phyloP scores from a whole-genome alignment of 2,797 vertebrate genomes.

The Rhyacichthys aspro region DNA sequence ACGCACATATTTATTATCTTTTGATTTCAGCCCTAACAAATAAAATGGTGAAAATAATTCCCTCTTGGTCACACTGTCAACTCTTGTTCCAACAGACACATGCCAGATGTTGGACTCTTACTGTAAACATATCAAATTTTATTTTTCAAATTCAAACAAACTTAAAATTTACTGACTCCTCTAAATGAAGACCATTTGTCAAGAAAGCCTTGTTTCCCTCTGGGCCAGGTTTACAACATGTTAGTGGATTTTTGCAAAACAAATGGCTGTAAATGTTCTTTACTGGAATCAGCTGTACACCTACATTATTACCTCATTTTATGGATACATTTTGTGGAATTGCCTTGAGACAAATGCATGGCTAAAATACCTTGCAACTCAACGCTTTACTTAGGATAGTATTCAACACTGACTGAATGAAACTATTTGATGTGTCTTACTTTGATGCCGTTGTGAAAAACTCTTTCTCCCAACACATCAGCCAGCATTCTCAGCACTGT shows the following conservation, averaged over 20 bases:
- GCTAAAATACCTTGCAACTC: too few species aligned
- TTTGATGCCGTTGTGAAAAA: constrained; percentile 66
- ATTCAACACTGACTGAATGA: too few species aligned
- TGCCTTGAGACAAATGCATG: not conserved
- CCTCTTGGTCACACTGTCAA: not conserved
- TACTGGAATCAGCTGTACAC: not conserved
- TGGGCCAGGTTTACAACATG: not conserved
- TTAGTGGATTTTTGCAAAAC: not conserved
- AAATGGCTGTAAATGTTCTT: not conserved
- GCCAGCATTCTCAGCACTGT: constrained; percentile 80
- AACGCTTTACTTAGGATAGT: too few species aligned
- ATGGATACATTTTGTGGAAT: not conserved
- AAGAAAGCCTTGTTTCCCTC: not conserved
- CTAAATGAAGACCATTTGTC: not conserved
- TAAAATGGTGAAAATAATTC: not conserved
- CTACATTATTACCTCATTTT: not conserved
- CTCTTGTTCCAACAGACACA: constrained; percentile 2
- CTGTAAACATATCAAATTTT: constrained; percentile 10
- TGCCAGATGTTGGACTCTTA: constrained; percentile 34
- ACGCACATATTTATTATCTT: too few species aligned
- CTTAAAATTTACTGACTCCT: constrained; percentile 4
- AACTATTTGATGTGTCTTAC: constrained; percentile 56
- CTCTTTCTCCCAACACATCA: constrained; percentile 23
- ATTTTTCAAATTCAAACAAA: constrained; percentile 14
- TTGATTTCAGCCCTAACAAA: too few species aligned